Percentiles rank a stretch among this genome's conserved stretches.
Conservation (phyloP, 2,113 vertebrate species). For the Nicator chloris region DNA sequence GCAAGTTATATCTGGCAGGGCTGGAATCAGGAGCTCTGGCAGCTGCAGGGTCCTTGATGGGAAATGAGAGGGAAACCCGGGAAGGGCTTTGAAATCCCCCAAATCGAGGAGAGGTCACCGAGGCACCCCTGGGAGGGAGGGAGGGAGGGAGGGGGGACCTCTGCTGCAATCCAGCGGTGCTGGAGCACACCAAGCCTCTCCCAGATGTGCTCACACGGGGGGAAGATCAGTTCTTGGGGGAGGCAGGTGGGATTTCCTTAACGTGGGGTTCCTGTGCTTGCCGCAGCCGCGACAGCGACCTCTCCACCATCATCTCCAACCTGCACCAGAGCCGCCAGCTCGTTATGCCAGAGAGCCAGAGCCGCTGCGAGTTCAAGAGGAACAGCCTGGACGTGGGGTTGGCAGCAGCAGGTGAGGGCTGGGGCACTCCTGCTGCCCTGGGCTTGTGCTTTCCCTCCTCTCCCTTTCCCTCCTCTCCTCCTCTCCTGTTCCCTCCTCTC, state of each 20-base stretch:
- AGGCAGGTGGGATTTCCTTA: neutral
- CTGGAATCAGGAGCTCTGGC: constrained; percentile 27
- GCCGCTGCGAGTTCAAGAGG: constrained; percentile 85
- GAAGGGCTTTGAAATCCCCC: neutral
- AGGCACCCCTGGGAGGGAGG: neutral
- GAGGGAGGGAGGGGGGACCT: neutral
- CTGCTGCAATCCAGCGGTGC: neutral
- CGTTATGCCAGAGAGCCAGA: constrained; percentile 92
- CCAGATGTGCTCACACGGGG: neutral
- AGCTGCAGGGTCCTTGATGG: constrained; percentile 33
- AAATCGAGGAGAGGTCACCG: neutral
- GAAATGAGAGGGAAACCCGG: constrained; percentile 11
- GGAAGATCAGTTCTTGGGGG: neutral
- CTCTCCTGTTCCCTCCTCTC: no score
- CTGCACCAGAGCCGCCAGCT: constrained; percentile 91
- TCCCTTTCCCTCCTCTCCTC: neutral
- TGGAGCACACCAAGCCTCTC: neutral
- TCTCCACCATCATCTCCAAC: constrained; percentile 94
- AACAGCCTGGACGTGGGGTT: constrained; percentile 75
- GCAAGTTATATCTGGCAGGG: constrained; percentile 44
- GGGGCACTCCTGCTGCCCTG: neutral
- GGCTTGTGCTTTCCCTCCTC: neutral
- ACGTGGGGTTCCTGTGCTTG: constrained; percentile 27
- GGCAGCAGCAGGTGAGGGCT: constrained; percentile 85
- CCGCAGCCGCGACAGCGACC: constrained; percentile 89